Evolutionary conservation across 2,888 invertebrate species (phyloP), one percentile per base, ranked within the genome.

Genomic region (Entomobrya proxima): DNA sequence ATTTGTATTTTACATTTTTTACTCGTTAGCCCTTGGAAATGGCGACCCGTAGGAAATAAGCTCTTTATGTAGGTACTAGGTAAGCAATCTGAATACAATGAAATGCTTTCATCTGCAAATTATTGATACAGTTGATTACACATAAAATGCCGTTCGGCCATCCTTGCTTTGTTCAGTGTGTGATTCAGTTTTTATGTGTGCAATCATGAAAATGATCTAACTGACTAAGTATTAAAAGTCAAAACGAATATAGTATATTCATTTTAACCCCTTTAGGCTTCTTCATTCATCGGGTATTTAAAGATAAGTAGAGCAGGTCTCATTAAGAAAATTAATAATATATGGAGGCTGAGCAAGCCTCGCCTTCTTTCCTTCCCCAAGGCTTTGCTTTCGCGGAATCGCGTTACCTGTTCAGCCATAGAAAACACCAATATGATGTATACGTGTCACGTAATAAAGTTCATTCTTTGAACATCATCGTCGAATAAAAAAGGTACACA

Each of bases 301-400:
- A 61, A 64, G 21, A 44, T 72, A 80, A 80, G 81, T 82, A 75
- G 81, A 82, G 74, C 81, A 82, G 61, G 81, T 75, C 81, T 82
- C 81, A 82, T 82, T 82, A 82, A 35, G 81, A 61, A 27, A 55
- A 64, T 67, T 75, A 82, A 81, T 81, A 61, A 37, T 35, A 64
- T 37, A 37, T 18, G 35, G 64, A 64, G 64, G 40, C 11, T 61
- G 32, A 27, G 15, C 47, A 9, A 40, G 64, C 55, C 80, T 58
- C 58, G 58, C 72, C 80, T 79, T n/a, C 32, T 58, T 72, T 35
- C 69, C 67, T 50, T 79, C 52, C 35, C 78, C 7, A 13, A 47
- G 44, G 35, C 7, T 77, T 35, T 61, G 76, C 50, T 52, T 52
- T 52, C 50, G 50, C 50, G 6, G 18, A 72, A 52, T 52, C 3